phyloP scores from a whole-genome alignment of 2,888 invertebrate species.

The Cenopis cana region DNA sequence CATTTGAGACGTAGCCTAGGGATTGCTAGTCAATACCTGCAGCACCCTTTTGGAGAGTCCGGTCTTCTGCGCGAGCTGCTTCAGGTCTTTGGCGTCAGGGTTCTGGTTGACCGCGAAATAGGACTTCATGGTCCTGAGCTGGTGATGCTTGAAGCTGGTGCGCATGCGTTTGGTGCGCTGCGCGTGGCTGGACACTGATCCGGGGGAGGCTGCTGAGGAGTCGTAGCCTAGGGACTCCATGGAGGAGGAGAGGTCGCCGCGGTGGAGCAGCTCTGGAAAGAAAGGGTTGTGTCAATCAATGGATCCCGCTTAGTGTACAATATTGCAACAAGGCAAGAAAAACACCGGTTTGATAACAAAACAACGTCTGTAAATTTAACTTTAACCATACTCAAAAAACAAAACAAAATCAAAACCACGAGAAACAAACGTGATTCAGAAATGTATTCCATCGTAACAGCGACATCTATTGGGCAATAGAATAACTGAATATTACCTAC shows the following conservation, averaged over 20 bases:
- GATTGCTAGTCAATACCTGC: slow-evolving; percentile 88
- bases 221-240: slow-evolving; percentile 92
- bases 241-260: slow-evolving; percentile 89
- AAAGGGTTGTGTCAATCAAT: too few species aligned
- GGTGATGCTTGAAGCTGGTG: slow-evolving; percentile 99
- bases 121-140: slow-evolving; percentile 99
- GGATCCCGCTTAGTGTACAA: too few species aligned
- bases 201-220: slow-evolving; percentile 89
- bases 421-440: too few species aligned
- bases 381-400: too few species aligned
- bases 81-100: slow-evolving; percentile 99
- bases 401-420: too few species aligned
- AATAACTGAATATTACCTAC: too few species aligned
- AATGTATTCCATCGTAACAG: too few species aligned
- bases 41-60: slow-evolving; percentile 98
- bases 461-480: too few species aligned
- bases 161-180: slow-evolving; percentile 97
- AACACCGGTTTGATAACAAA: too few species aligned
- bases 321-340: too few species aligned
- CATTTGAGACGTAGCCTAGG: too few species aligned
- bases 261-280: slow-evolving; percentile 89
- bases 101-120: slow-evolving; percentile 99
- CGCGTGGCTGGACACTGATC: slow-evolving; percentile 85
- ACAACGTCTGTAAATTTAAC: too few species aligned
- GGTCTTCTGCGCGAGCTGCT: slow-evolving; percentile 99